Evolutionary conservation across 23 tunicate species (phyloP).

Genomic region (Trididemnum nubilum): DNA sequence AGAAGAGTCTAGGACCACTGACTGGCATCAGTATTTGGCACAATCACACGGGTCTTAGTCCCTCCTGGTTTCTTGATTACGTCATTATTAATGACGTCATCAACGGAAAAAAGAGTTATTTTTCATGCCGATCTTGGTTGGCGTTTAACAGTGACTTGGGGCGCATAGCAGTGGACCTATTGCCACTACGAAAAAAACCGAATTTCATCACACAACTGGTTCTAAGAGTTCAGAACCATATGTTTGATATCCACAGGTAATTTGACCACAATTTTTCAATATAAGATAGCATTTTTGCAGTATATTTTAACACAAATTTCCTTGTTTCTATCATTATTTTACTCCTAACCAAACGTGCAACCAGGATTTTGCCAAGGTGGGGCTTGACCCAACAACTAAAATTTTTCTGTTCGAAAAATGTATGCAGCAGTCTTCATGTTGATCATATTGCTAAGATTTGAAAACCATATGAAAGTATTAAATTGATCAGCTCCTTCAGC

Average conservation of each 20-base stretch:
- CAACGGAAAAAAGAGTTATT: constrained; percentile 46
- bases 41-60: constrained; percentile 53
- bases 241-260: constrained; percentile 66
- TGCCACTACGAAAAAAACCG: constrained; percentile 49
- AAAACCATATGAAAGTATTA: too few relatives aligned
- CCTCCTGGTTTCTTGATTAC: constrained; percentile 78
- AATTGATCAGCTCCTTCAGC: too few relatives aligned
- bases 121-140: constrained; percentile 74
- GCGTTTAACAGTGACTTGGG: constrained; percentile 46
- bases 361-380: too few relatives aligned
- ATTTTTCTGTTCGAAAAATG: too few relatives aligned
- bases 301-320: background rate
- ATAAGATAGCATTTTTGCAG: background rate
- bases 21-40: constrained; percentile 59
- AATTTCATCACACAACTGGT: constrained; percentile 40
- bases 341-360: too few relatives aligned
- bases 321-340: background rate
- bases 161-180: constrained; percentile 27
- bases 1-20: constrained; percentile 56
- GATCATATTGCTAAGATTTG: too few relatives aligned
- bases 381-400: too few relatives aligned
- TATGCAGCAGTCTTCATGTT: too few relatives aligned
- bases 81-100: constrained; percentile 80
- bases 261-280: too few relatives aligned
- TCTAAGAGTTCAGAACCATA: constrained; percentile 25